A percentile compares a stretch with the other conserved stretches of the same genome.
Conservation (phyloP, 1,140 invertebrate species). For the Cotesia typhae region DNA sequence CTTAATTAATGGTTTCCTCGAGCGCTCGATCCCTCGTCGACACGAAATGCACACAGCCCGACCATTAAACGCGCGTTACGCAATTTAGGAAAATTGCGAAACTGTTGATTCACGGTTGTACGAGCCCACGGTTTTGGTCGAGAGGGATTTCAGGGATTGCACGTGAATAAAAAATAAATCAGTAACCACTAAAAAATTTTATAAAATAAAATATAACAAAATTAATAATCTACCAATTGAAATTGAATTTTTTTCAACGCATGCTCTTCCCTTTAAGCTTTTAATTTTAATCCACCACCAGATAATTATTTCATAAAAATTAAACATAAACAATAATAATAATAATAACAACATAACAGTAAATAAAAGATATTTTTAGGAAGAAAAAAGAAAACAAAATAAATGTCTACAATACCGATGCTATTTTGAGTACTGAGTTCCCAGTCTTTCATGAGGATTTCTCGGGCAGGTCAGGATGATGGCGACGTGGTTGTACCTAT, state of each 20-base stretch:
- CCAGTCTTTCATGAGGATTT: slow-evolving; percentile 69
- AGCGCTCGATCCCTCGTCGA: slow-evolving; percentile 28
- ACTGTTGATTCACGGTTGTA: slow-evolving; percentile 37
- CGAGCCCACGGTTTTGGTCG: not conserved
- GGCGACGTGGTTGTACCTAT: slow-evolving; percentile 65
- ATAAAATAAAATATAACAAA: not conserved
- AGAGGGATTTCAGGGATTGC: not conserved
- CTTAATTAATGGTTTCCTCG: slow-evolving; percentile 40
- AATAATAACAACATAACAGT: not conserved
- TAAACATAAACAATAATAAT: no score
- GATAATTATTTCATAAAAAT: no score
- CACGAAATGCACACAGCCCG: slow-evolving; percentile 23
- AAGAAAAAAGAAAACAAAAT: slow-evolving; percentile 51
- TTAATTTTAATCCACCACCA: no score
- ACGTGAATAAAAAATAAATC: slow-evolving; percentile 7
- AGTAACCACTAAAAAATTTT: not conserved
- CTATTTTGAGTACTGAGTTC: slow-evolving; percentile 68
- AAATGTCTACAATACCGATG: slow-evolving; percentile 67
- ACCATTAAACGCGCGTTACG: slow-evolving; percentile 37
- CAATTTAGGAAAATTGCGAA: slow-evolving; percentile 39
- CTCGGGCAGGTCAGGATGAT: slow-evolving; percentile 67
- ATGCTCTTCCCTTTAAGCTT: no score
- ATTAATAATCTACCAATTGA: no score
- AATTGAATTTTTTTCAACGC: no score
- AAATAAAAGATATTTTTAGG: slow-evolving; percentile 12